These are phyloP conservation scores for Xenopus borealis DNA, from an alignment of 2,113 vertebrate genomes.

Conservation along the genomic window DNA sequence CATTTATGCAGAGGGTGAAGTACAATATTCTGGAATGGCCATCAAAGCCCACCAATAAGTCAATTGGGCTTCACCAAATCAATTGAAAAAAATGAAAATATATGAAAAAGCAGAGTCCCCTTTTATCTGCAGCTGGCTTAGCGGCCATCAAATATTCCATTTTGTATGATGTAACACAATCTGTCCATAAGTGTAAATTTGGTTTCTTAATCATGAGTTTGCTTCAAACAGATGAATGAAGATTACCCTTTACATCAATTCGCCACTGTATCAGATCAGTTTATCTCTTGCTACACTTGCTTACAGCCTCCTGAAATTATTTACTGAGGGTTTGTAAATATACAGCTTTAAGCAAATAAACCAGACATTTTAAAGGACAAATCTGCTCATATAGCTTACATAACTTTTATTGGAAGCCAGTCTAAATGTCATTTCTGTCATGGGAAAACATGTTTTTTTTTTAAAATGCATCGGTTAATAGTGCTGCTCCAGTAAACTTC, in stretches of 20 bases:
- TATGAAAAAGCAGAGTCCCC: no score
- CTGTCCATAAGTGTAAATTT: neutral
- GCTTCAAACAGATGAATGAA: neutral
- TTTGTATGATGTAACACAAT: neutral
- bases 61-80: no score
- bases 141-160: neutral
- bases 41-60: no score
- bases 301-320: neutral
- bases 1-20: no score
- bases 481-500: no score
- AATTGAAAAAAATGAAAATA: no score
- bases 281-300: neutral
- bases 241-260: constrained; percentile 7
- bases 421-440: constrained; percentile 17
- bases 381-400: constrained; percentile 13
- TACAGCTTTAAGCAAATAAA: constrained; percentile 3
- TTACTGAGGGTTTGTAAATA: constrained; percentile 26
- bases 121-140: neutral
- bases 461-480: no score
- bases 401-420: constrained; percentile 2
- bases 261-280: neutral
- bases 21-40: no score
- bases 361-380: constrained; percentile 10
- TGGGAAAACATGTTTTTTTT: neutral
- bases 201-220: constrained; percentile 12